Base-by-base conservation (phyloP, 2,113 vertebrate species). In the Maccullochella peelii region DNA sequence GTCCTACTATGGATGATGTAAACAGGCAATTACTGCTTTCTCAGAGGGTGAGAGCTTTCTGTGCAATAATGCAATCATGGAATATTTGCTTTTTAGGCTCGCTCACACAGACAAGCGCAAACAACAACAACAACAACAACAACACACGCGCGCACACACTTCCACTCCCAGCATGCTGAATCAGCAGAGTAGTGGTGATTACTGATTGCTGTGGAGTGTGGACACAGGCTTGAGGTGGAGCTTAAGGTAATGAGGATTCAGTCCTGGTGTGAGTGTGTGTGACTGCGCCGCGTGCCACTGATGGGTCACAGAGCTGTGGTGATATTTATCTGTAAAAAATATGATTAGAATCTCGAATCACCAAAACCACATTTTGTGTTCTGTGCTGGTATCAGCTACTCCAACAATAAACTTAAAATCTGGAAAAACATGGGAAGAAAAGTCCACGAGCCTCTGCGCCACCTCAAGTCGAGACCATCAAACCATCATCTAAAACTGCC, bases 11-110 rank as follows among this genome's bases (percentile, higher is more conserved):
- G 59, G 80, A 80, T 20, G 5, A 36, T 55, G 38, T 66, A 86
- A 83, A 86, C 68, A 83, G 68, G 47, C 81, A 85, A 87, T 86
- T 75, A 84, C 69, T 74, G 67, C 44, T 9, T 75, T 63, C 54
- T 84, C 40, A 1, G 63, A 77, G 23, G 76, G 71, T 0, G 7
- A 58, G 36, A 52, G 76, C 23, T 73, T 42, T 54, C 12, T 6
- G 8, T 49, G 44, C 30, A 80, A 76, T 82, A 58, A 79, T 59
- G 52, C 76, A 82, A 58, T 83, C 61, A 66, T 59, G 11, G 72
- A 47, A 67, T 82, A 50, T 89, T 50, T 77, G 73, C 55, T 72
- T 79, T 81, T 73, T 50, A 40, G 63, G 23, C 77, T 54, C 1
- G 15, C 44, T 47, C 38, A 44, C 58, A 33, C 42, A 50, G 9